Percentiles rank a stretch among this genome's conserved stretches.
Evolutionary conservation across 23 tunicate genomes (phyloP).

Genomic region (Botrylloides violaceus): DNA sequence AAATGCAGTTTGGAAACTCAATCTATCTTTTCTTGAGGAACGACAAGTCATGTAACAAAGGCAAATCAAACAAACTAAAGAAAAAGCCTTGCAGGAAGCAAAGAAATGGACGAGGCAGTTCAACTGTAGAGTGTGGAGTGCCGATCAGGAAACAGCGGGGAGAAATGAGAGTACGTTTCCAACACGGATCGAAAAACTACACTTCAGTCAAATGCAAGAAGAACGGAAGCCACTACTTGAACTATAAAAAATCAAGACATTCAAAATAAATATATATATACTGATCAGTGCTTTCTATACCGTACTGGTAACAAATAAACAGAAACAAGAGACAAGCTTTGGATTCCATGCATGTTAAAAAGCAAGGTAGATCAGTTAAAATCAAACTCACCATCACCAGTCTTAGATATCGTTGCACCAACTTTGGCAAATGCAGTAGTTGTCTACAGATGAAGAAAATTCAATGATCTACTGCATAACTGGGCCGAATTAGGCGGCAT

Average conservation of each 20-base stretch:
- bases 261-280: too few relatives aligned
- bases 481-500: too few relatives aligned
- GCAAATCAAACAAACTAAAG: not conserved
- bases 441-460: constrained; percentile 12
- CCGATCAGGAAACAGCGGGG: not conserved
- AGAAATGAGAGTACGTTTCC: not conserved
- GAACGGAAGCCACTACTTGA: constrained; percentile 7
- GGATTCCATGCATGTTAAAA: too few relatives aligned
- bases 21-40: not conserved
- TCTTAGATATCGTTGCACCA: constrained; percentile 21
- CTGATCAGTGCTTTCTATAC: too few relatives aligned
- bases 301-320: too few relatives aligned
- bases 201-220: constrained; percentile 23
- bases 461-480: too few relatives aligned
- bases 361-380: not conserved
- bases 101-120: not conserved
- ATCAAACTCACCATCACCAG: constrained; percentile 12
- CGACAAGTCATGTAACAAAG: too few relatives aligned
- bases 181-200: constrained; percentile 18
- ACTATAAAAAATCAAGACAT: not conserved
- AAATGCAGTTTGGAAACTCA: not conserved
- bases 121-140: not conserved
- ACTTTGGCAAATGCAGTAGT: constrained; percentile 14
- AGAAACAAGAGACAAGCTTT: too few relatives aligned
- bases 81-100: not conserved